These are phyloP conservation scores for Scolopax bukidnonensis DNA, from an alignment of 2,797 vertebrate genomes.

Conservation along the genomic window DNA sequence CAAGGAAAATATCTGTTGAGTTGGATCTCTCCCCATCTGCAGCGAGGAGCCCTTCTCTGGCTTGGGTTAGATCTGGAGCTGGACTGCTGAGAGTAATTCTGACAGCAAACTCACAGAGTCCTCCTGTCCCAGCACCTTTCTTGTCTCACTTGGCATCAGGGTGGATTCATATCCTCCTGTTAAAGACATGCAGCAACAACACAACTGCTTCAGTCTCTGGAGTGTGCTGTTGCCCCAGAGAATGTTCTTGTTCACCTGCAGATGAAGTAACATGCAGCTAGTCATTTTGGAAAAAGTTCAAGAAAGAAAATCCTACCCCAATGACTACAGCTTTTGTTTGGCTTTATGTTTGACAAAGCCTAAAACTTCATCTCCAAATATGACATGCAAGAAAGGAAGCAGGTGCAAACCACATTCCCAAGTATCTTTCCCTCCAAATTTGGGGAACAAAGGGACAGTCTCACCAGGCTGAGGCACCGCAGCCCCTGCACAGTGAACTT, in stretches of 20 bases:
- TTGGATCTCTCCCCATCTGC: neutral
- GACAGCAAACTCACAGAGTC: neutral
- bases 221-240: neutral
- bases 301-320: neutral
- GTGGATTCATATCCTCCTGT: neutral
- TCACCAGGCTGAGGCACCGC: neutral
- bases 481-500: neutral
- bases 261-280: neutral
- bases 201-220: neutral
- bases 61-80: neutral
- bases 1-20: neutral
- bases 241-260: conserved; percentile 1
- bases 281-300: neutral
- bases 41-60: neutral
- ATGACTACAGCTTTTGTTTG: conserved; percentile 22
- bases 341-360: neutral
- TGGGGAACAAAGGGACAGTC: neutral
- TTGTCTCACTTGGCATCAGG: neutral
- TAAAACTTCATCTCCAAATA: neutral
- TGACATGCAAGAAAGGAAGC: neutral
- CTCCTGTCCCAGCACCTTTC: neutral
- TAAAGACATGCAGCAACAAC: neutral
- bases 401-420: neutral
- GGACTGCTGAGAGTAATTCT: neutral
- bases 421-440: neutral